phyloP scores from a whole-genome alignment of 2,113 vertebrate genomes.

The Cettia cetti region DNA sequence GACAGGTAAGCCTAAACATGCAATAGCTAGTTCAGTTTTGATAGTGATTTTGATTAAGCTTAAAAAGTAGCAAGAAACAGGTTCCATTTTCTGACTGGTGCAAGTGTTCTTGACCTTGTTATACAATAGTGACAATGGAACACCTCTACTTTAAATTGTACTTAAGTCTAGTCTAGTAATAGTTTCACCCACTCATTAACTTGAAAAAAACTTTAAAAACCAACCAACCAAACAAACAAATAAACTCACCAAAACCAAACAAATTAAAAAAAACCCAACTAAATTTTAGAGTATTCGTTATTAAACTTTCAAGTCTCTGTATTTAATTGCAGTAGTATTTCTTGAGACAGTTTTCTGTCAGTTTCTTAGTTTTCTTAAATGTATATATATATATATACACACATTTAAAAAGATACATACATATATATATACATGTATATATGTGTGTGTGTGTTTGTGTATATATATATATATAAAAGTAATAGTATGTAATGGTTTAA shows the following conservation, averaged over 20 bases:
- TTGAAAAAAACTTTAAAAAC: neutral
- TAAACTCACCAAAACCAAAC: neutral
- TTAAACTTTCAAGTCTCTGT: neutral
- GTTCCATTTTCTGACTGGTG: neutral
- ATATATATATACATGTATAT: no score
- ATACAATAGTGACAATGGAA: neutral
- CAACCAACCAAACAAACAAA: neutral
- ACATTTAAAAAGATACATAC: no score
- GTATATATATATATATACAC: neutral
- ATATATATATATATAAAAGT: no score
- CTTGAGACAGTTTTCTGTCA: neutral
- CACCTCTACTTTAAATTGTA: neutral
- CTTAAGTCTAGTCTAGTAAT: neutral
- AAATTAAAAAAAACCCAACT: neutral
- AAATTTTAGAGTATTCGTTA: neutral
- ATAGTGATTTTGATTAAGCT: neutral
- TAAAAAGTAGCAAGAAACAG: neutral
- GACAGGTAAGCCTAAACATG: neutral
- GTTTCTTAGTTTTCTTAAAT: neutral
- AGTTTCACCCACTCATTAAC: neutral
- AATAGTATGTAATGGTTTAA: neutral
- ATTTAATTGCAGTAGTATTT: neutral
- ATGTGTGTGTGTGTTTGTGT: no score
- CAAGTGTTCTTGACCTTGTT: neutral
- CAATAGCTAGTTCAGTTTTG: neutral